These are phyloP conservation scores for Cistogaster globosa DNA, from an alignment of 2,888 invertebrate species.

Conservation along the genomic window DNA sequence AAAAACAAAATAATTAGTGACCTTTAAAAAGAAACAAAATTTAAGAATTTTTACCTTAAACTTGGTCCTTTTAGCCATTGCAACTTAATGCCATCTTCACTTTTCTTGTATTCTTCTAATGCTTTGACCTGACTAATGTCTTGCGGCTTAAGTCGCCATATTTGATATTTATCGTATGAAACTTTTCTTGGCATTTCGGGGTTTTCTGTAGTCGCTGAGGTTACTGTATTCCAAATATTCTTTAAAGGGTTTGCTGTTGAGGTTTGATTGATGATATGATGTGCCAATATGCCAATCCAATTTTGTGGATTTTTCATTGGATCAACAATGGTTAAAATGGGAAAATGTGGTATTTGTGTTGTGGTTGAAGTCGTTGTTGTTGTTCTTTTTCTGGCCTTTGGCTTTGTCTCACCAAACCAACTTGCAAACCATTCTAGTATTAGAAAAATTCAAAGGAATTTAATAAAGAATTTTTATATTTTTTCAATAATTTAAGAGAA, in stretches of 20 bases:
- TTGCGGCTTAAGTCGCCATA: slow-evolving; percentile 83
- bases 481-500: too few species aligned
- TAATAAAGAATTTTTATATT: too few species aligned
- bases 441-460: slow-evolving; percentile 57
- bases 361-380: slow-evolving; percentile 78
- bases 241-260: slow-evolving; percentile 77
- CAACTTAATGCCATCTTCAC: slow-evolving; percentile 84
- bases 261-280: slow-evolving; percentile 81
- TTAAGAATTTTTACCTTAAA: slow-evolving; percentile 79
- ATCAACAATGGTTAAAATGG: slow-evolving; percentile 81
- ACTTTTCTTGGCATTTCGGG: slow-evolving; percentile 76
- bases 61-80: slow-evolving; percentile 86
- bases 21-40: neutral
- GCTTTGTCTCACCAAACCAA: slow-evolving; percentile 83
- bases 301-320: slow-evolving; percentile 82
- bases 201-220: slow-evolving; percentile 73
- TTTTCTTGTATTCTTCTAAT: slow-evolving; percentile 82
- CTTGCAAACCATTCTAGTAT: slow-evolving; percentile 83
- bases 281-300: slow-evolving; percentile 82
- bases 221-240: slow-evolving; percentile 75
- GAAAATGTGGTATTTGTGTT: slow-evolving; percentile 80
- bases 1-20: neutral
- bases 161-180: slow-evolving; percentile 84
- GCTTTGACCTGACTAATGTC: slow-evolving; percentile 83
- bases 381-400: slow-evolving; percentile 74